Evolutionary conservation across 2,113 vertebrate genomes (phyloP), one percentile per base, ranked within the genome.

Genomic region (Chionomys nivalis): DNA sequence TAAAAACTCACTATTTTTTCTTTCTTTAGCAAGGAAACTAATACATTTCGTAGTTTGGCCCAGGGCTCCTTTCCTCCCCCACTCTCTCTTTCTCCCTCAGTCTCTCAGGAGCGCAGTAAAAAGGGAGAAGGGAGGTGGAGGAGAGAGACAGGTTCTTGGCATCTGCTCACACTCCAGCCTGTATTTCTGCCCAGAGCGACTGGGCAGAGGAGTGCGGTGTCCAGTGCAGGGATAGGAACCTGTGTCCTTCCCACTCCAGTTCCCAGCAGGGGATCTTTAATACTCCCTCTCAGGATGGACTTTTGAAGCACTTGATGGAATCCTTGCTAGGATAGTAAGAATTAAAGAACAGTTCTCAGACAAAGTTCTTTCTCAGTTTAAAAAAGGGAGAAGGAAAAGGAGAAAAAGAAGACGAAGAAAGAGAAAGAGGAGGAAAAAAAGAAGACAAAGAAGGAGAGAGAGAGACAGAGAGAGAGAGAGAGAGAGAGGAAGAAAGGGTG

Each of bases 141-240:
- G 33, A 89, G 68, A 33, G 58, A 96, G 82, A 75, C 28, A 2
- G 63, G 58, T 73, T 86, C 87, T 73, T 93, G 95, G 97, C 94
- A 87, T 75, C 42, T 31, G 28, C 47, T 55, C 7, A 10, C 47
- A 5, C 68, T 44, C 19, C 31, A 10, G 83, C 63, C 89, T 70
- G 26, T 55, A 28, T 49, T 63, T 70, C 91, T 89, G 92, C 75
- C n/a, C 8, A 58, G 36, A 14, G 3, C 23, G 42, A 55, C 52
- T 39, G 31, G 86, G 21, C 55, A 88, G 33, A 75, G 10, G 19
- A 90, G 78, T 0, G 1, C 49, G 23, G 33, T 5, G 0, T 5
- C 65, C 81, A 72, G n/a, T 2, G 36, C 28, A n/a, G 0, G 31
- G 24, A 52, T 3, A 49, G 58, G 76, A 61, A 39, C 65, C 28